These are phyloP conservation scores for Leptinotarsa lineolata DNA, from an alignment of 1,140 invertebrate species.

Conservation along the genomic window DNA sequence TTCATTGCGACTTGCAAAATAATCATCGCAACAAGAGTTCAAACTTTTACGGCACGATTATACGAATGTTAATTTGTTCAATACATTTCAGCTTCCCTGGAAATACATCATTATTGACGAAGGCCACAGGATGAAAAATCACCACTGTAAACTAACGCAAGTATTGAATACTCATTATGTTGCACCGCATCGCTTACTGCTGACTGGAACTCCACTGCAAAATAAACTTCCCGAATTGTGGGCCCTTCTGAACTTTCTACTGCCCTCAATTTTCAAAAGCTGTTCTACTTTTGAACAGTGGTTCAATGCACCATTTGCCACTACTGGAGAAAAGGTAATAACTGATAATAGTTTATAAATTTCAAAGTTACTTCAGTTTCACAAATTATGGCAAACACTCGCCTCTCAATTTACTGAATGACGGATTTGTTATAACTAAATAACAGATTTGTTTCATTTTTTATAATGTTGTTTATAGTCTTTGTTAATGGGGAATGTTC, in stretches of 20 bases:
- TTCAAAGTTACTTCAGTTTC: background rate
- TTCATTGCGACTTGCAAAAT: no score
- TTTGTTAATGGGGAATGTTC: no score
- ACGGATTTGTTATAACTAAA: no score
- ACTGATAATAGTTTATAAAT: background rate
- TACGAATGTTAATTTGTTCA: background rate
- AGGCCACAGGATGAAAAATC: slow-evolving; percentile 99
- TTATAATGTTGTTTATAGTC: no score
- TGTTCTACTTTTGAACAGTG: slow-evolving; percentile 44
- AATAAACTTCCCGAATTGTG: slow-evolving; percentile 77
- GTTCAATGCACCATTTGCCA: slow-evolving; percentile 60
- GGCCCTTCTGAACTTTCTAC: slow-evolving; percentile 73
- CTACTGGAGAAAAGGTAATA: slow-evolving; percentile 65
- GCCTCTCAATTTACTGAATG: no score
- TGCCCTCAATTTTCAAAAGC: slow-evolving; percentile 70
- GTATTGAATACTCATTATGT: slow-evolving; percentile 60
- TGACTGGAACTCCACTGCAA: slow-evolving; percentile 81
- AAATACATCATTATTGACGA: slow-evolving; percentile 99
- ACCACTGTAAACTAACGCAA: slow-evolving; percentile 99
- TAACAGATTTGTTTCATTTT: no score
- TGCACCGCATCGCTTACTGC: slow-evolving; percentile 60
- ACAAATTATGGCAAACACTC: background rate
- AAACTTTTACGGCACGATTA: background rate
- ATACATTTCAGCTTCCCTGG: slow-evolving; percentile 64
- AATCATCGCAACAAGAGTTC: no score